Conservation (phyloP, 2,888 invertebrate genomes). For the Urechis unicinctus region DNA sequence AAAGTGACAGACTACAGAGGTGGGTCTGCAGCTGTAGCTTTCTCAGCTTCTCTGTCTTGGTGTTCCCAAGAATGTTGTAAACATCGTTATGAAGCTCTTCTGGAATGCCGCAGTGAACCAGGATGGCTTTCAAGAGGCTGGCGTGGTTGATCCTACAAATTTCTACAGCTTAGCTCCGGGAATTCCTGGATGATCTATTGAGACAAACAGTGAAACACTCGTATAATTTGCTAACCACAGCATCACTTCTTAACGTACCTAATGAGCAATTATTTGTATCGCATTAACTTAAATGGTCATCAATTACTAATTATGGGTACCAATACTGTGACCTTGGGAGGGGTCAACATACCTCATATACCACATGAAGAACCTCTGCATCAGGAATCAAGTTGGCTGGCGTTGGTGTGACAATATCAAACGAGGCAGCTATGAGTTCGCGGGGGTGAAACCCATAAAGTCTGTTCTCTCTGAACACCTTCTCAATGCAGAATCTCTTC, state of each 20-base stretch:
- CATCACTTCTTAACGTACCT: too few relatives aligned
- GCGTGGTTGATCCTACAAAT: constrained; percentile 45
- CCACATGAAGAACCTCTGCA: constrained; percentile 71
- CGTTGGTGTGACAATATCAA: constrained; percentile 80
- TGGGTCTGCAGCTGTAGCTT: constrained; percentile 68
- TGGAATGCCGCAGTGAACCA: constrained; percentile 74
- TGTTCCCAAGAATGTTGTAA: constrained; percentile 34
- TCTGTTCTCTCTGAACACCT: constrained; percentile 73
- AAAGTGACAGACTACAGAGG: constrained; percentile 63
- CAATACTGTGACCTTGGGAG: too few relatives aligned
- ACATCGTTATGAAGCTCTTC: constrained; percentile 51
- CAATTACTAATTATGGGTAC: too few relatives aligned
- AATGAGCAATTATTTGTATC: too few relatives aligned
- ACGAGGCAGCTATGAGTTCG: constrained; percentile 83
- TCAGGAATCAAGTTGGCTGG: constrained; percentile 60
- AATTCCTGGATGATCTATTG: constrained; percentile 66
- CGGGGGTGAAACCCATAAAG: constrained; percentile 74
- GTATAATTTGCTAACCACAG: too few relatives aligned
- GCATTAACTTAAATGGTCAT: too few relatives aligned
- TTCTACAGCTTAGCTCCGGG: constrained; percentile 54
- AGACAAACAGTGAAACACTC: too few relatives aligned
- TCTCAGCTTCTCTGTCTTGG: constrained; percentile 46
- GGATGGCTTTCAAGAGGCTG: constrained; percentile 58
- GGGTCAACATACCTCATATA: too few relatives aligned
- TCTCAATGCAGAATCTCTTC: constrained; percentile 78